These are phyloP conservation scores for Euclidia mi DNA, from an alignment of 2,888 invertebrate species.

Conservation along the genomic window DNA sequence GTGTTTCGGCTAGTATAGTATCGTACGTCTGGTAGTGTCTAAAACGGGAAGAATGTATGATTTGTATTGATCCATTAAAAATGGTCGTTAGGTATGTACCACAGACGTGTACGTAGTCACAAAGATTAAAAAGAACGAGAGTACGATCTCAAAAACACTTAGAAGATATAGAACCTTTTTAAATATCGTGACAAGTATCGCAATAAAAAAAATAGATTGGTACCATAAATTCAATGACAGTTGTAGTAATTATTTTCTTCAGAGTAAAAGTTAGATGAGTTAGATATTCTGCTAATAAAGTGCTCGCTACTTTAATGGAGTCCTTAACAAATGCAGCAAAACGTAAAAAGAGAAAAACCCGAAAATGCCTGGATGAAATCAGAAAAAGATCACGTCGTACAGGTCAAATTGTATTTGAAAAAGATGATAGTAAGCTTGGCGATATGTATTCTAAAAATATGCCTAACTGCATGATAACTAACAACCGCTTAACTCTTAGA, in stretches of 20 bases:
- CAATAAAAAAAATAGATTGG: too few species aligned
- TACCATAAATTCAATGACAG: too few species aligned
- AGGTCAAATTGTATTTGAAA: slow-evolving; percentile 29
- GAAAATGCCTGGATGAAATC: slow-evolving; percentile 78
- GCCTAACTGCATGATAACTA: slow-evolving; percentile 64
- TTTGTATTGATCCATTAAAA: too few species aligned
- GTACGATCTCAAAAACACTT: too few species aligned
- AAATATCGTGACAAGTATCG: too few species aligned
- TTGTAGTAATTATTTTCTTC: background rate
- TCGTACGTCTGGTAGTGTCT: too few species aligned
- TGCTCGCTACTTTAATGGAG: slow-evolving; percentile 50
- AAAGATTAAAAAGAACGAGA: too few species aligned
- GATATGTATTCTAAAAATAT: slow-evolving; percentile 37
- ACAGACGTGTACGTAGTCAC: too few species aligned
- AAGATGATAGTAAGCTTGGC: slow-evolving; percentile 25
- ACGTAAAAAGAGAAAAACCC: slow-evolving; percentile 77
- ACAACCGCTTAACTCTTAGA: slow-evolving; percentile 73
- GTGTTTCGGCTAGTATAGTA: too few species aligned
- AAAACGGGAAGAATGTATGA: too few species aligned
- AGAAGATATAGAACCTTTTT: too few species aligned
- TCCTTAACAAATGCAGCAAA: slow-evolving; percentile 56
- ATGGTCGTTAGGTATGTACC: too few species aligned
- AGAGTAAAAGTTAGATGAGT: background rate
- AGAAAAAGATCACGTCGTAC: slow-evolving; percentile 68
- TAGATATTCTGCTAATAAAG: background rate